Base-by-base conservation (phyloP, 2,797 vertebrate genomes). In the Jordanella pulchra region DNA sequence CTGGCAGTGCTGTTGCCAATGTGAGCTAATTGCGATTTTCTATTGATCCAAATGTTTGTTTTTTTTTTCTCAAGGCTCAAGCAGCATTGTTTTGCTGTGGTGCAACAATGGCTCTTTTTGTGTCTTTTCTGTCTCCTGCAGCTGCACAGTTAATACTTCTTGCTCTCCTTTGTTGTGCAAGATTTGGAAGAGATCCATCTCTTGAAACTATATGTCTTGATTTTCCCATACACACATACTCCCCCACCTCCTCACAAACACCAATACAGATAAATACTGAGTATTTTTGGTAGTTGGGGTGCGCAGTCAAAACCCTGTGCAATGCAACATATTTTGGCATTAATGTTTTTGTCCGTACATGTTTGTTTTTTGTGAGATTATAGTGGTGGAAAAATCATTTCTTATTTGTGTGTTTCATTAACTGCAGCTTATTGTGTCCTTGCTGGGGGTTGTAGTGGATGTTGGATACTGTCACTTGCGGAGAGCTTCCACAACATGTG, bases 1-100 rank as follows among this genome's bases (percentile, higher is more conserved):
- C 93, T 93, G 89, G 88, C 91, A 76, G 81, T 66, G 80, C 92
- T 91, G 80, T 89, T 94, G 92, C 93, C 93, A 92, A 92, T 93
- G 92, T 90, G 86, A 89, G 89, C 92, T 94, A 94, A 94, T 94
- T 93, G 91, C 92, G 91, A 93, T 92, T 92, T 91, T 90, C 85
- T 92, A 95, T 95, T 92, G 94, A 95, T 94, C 90, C 87, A 80
- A 73, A 82, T 84, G 84, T 35, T 72, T 72, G n/a, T 45, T 89
- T 83, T 65, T 32, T 89, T 85, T 65, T 84, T 78, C 85, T 89
- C 87, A 78, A 89, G 82, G 91, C 90, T 90, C 85, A 83, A 89
- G 90, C 88, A 89, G 90, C 82, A 89, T 92, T 92, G 88, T 92
- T 90, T 89, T 89, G 86, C 91, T 91, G 82, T 80, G 85, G 88